Evolutionary conservation across 53 echinoderm and acorn worm species (phyloP).

Genomic region (Holothuria leucospilota): DNA sequence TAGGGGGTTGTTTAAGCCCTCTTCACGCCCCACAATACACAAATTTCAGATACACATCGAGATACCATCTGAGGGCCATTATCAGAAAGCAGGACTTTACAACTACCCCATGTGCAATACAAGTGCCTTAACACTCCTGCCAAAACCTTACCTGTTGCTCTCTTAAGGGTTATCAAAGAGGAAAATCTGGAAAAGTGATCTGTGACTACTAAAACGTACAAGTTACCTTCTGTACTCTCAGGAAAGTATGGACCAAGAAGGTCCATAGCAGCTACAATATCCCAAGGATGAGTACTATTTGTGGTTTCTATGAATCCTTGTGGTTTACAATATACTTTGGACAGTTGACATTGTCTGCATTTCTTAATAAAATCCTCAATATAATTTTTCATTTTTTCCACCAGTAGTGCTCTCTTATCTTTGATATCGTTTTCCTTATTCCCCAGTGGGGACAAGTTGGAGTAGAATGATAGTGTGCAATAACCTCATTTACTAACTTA

Average conservation of each 20-base stretch:
- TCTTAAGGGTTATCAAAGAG: too few species aligned
- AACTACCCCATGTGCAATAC: too few species aligned
- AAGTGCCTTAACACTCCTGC: too few species aligned
- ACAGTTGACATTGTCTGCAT: constrained; percentile 33
- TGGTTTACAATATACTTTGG: constrained; percentile 53
- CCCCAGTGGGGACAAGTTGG: constrained; percentile 3
- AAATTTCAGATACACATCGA: too few species aligned
- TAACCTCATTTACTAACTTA: neutral
- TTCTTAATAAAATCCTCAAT: constrained; percentile 29
- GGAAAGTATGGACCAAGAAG: constrained; percentile 59
- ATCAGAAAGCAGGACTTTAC: too few species aligned
- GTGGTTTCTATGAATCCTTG: constrained; percentile 48
- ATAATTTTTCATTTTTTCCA: neutral
- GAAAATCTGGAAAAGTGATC: too few species aligned
- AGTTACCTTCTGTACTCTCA: constrained; percentile 38
- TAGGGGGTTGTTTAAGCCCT: too few species aligned
- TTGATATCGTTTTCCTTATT: neutral
- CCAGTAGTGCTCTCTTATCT: neutral
- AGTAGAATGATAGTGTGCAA: neutral
- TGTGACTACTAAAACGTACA: constrained; percentile 21
- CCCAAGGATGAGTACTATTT: constrained; percentile 39
- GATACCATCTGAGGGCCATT: too few species aligned
- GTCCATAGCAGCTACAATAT: constrained; percentile 50
- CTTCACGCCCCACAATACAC: too few species aligned
- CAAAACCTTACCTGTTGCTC: too few species aligned